These are phyloP conservation scores for Drosophila quadrilineata DNA, from an alignment of 1,140 invertebrate species.

Conservation along the genomic window DNA sequence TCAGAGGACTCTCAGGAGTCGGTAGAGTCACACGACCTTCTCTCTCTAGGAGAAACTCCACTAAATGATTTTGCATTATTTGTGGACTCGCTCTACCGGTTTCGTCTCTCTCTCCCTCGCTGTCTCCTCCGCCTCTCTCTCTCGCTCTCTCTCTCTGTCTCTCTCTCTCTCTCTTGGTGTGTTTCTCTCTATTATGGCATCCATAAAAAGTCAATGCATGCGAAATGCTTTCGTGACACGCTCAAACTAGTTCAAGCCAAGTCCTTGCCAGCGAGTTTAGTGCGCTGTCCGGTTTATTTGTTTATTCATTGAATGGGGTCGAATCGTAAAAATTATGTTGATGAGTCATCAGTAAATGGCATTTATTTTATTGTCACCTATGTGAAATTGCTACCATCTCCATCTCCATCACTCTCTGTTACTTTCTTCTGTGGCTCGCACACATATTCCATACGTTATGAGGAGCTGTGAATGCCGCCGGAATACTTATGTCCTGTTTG, in stretches of 20 bases:
- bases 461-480: slow-evolving; percentile 31
- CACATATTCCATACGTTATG: slow-evolving; percentile 33
- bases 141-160: not conserved
- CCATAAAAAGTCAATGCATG: slow-evolving; percentile 81
- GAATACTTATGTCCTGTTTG: slow-evolving; percentile 39
- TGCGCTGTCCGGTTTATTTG: slow-evolving; percentile 61
- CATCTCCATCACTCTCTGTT: too few relatives aligned
- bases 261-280: not conserved
- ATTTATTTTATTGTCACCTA: slow-evolving; percentile 80
- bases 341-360: slow-evolving; percentile 79
- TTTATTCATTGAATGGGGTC: slow-evolving; percentile 74
- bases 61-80: slow-evolving; percentile 81
- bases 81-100: slow-evolving; percentile 30
- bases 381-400: too few relatives aligned
- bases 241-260: slow-evolving; percentile 50
- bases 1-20: not conserved
- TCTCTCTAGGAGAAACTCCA: slow-evolving; percentile 40
- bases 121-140: not conserved
- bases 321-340: slow-evolving; percentile 80
- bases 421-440: not conserved
- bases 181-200: slow-evolving; percentile 17
- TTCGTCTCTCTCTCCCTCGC: not conserved
- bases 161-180: not conserved
- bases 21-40: not conserved
- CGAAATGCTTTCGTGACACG: slow-evolving; percentile 72